Base-by-base conservation (phyloP, 2,888 invertebrate genomes). In the Phyllotreta cruciferae region DNA sequence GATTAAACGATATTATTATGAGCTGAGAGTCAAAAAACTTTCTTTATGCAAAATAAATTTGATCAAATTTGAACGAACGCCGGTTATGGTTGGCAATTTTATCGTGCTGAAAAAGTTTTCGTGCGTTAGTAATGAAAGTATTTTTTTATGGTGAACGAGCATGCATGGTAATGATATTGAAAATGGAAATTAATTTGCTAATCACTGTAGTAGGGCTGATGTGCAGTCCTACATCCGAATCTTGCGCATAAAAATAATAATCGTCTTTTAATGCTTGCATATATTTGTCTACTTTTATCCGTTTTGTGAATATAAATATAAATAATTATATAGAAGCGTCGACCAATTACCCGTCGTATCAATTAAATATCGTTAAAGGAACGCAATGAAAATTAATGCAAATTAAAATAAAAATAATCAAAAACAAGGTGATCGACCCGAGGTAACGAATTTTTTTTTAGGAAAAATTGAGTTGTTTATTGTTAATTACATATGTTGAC, bases 111-210 rank as follows among this genome's bases (percentile, higher is more conserved):
- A 56, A 63, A 62, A 62, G 58, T 56, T 56, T 45, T 42, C 45
- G 53, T 58, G 62, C 49, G 24, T 62, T 60, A 62, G 53, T 49
- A 62, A 62, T 14, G 45, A 62, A 66, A 60, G 35, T 49, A 35
- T 6, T 5, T 49, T 8, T 44, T 55, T 60, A 63, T 63, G 4
- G 63, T 62, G 58, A 63, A 66, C 66, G 63, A 66, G 63, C 63
- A 64, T 62, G 60, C 64, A 64, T 63, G 64, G 66, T 60, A 66
- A 66, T 60, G 62, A 64, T 66, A 64, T 62, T 57, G 66, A 66
- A 66, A 66, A 64, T 52, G 64, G 64, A 66, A 56, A 56, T 64
- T 24, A 24, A 24, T 24, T 24, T 24, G 4, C 4, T 24, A 24
- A 24, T 24, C 24, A 50, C 36, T 50, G 8, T 42, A 4, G 8